Base-by-base conservation (phyloP, 2,888 invertebrate genomes). In the Crioceris asparagi region DNA sequence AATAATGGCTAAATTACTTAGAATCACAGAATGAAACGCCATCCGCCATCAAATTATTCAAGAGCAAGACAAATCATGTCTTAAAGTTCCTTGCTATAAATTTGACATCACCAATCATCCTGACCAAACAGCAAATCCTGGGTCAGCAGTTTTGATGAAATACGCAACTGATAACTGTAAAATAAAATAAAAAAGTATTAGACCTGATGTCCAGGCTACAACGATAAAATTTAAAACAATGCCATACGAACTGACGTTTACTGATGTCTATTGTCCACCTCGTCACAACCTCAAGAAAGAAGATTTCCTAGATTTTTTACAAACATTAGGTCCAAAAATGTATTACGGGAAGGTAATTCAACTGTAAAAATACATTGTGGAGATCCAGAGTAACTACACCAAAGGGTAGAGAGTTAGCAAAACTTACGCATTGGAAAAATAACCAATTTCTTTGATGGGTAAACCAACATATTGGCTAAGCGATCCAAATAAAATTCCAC, bases 381-480 rank as follows among this genome's bases (percentile, higher is more conserved):
- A 12, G 25, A 3, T 25, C 25, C 4, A n/a, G 25, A 4, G 12
- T 25, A 4, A 25, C 25, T 3, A 25, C 25, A 25, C n/a, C 16
- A 29, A 16, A 29, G 30, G 15, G 30, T 4, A 12, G 14, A 29
- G 14, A 29, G 15, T n/a, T 15, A 16, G 3, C n/a, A 3, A 3
- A 29, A 16, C 12, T 15, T 29, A 16, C 15, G 10, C n/a, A n/a
- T n/a, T n/a, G n/a, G n/a, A n/a, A n/a, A n/a, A n/a, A n/a, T n/a
- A n/a, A n/a, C n/a, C n/a, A n/a, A n/a, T n/a, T n/a, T n/a, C n/a
- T n/a, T n/a, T n/a, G n/a, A n/a, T n/a, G n/a, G n/a, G n/a, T n/a
- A n/a, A n/a, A n/a, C 30, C 30, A 12, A 29, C 30, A 12, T 29
- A 29, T 14, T 29, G 30, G 30, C 30, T 15, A 12, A 29, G 12